phyloP scores from a whole-genome alignment of 2,797 vertebrate genomes.

The Sebastes kiyomatsui region DNA sequence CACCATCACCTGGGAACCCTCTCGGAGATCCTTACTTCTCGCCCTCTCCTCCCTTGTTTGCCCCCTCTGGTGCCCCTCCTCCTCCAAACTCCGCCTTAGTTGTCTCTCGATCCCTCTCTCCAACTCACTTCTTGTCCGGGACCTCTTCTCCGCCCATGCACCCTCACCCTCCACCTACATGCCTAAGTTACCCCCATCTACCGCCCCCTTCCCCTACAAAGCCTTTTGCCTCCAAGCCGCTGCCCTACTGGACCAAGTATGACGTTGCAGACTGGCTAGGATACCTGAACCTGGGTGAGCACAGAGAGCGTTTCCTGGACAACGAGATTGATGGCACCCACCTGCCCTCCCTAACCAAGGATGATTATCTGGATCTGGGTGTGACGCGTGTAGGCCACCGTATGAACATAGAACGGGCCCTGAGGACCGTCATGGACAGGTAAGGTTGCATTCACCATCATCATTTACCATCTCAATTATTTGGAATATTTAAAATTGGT shows the following conservation, averaged over 20 bases:
- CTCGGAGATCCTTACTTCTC: slow-evolving; percentile 87
- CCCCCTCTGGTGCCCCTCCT: slow-evolving; percentile 83
- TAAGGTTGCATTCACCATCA: slow-evolving; percentile 64
- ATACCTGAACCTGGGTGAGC: slow-evolving; percentile 92
- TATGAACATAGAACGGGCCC: slow-evolving; percentile 96
- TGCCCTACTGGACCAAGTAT: slow-evolving; percentile 96
- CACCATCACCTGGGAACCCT: slow-evolving; percentile 85
- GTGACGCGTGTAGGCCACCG: slow-evolving; percentile 96
- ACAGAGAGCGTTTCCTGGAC: slow-evolving; percentile 93
- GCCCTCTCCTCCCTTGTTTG: slow-evolving; percentile 84
- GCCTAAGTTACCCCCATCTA: slow-evolving; percentile 85
- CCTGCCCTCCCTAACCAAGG: slow-evolving; percentile 94
- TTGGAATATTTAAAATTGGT: not conserved
- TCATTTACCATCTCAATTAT: not conserved
- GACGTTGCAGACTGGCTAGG: slow-evolving; percentile 96
- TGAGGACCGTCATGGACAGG: slow-evolving; percentile 92
- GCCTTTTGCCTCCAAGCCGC: slow-evolving; percentile 93
- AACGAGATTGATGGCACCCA: slow-evolving; percentile 96
- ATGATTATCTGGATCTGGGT: slow-evolving; percentile 94
- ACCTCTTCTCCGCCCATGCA: slow-evolving; percentile 85
- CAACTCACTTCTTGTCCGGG: slow-evolving; percentile 89
- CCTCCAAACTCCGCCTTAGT: slow-evolving; percentile 81
- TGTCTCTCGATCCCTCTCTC: slow-evolving; percentile 89
- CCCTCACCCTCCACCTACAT: slow-evolving; percentile 85
- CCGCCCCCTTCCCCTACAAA: slow-evolving; percentile 87